phyloP scores from a whole-genome alignment of 2,888 invertebrate genomes.

The Scaptomyza tumidula region DNA sequence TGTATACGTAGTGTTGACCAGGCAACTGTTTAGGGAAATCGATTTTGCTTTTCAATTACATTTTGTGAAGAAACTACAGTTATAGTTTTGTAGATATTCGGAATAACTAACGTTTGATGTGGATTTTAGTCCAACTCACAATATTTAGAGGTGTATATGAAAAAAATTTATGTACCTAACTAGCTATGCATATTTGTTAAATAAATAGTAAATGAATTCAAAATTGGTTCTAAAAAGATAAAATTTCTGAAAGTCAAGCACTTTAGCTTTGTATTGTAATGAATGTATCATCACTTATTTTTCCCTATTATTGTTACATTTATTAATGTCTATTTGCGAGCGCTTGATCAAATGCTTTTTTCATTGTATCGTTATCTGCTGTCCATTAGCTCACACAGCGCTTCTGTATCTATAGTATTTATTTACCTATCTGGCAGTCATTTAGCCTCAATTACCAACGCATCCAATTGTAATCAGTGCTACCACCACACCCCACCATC shows the following conservation, averaged over 20 bases:
- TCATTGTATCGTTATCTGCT: slow-evolving; percentile 27
- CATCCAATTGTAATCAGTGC: slow-evolving; percentile 69
- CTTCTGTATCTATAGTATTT: slow-evolving; percentile 34
- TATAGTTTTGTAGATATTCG: neutral
- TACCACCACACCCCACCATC: neutral
- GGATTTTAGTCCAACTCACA: no score
- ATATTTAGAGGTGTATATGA: no score
- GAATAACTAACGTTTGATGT: no score
- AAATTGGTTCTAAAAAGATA: no score
- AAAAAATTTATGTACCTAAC: no score
- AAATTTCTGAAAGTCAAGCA: neutral
- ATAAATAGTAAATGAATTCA: no score
- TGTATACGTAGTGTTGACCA: neutral
- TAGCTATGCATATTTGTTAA: no score
- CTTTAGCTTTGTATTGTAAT: neutral
- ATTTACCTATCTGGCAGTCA: slow-evolving; percentile 63
- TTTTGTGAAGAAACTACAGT: neutral
- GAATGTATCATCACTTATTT: neutral
- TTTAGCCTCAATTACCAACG: slow-evolving; percentile 61
- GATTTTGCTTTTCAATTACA: neutral
- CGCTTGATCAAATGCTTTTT: slow-evolving; percentile 9
- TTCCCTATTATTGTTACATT: neutral
- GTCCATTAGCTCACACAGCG: slow-evolving; percentile 42
- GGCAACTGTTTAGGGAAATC: neutral
- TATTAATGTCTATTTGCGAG: neutral